Evolutionary conservation across 2,797 vertebrate genomes (phyloP), one percentile per base, ranked within the genome.

Genomic region (Scomberomorus guttatus): DNA sequence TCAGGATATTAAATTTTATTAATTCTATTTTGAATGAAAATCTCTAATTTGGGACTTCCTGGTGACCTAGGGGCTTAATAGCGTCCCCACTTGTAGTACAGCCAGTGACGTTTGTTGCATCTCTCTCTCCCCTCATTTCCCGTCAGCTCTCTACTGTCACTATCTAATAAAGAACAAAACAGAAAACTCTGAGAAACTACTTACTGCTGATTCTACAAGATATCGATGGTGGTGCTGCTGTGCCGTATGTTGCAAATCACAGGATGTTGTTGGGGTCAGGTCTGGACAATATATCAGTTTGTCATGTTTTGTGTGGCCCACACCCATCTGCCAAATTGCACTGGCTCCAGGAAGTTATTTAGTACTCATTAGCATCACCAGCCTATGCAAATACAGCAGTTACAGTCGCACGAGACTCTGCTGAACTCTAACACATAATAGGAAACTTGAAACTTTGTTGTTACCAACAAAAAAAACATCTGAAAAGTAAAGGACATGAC

Each of bases 301-400:
- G 56, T 77, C 56, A 70, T 79, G 37, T 29, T 32, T 2, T 29
- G 48, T 73, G 37, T 46, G 69, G 60, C n/a, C 63, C 59, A 77
- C 81, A 83, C 62, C 60, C 50, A 59, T 59, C 39, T 79, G 78
- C 57, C 27, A 75, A 73, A 83, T 82, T 55, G 64, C 63, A 64
- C 15, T 24, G 48, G 54, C 70, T 74, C 62, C 75, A 86, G 82
- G 79, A 85, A 77, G 78, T 80, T 81, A 66, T 81, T 76, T 60
- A 58, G 51, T 44, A 2, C 48, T 64, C 75, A 67, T 86, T 75
- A 67, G 70, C 42, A 81, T 60, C 39, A 67, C 18, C 6, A 7
- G 52, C 32, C 64, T 48, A 82, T 80, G 79, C 65, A 90, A 86
- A 87, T 83, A 57, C 66, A 74, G 25, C 24, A 54, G 32, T 18